Evolutionary conservation across 92 coral and sea anemone genomes (phyloP), one percentile per base, ranked within the genome.

Genomic region (Epizoanthus stellaris): DNA sequence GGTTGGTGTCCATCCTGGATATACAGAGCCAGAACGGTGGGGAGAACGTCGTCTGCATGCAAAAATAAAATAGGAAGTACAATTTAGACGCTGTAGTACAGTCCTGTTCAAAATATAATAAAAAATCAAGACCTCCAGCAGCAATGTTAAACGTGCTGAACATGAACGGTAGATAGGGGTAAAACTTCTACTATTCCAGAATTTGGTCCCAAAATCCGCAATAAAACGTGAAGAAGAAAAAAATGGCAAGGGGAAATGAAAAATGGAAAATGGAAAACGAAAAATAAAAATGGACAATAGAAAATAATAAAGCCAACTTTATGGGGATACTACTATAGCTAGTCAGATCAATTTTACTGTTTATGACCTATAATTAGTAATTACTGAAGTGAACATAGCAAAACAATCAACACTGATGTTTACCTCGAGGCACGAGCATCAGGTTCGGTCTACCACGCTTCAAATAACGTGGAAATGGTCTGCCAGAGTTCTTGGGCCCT

Each of bases 391-490:
- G 30, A 23, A 80, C 12, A 39, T 15, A 36, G 34, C 5, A 47
- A 68, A 82, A 20, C 0, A 16, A n/a, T 6, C 61, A 81, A n/a
- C 25, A 57, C 25, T 7, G 60, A 40, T 3, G 47, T 71, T 80
- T 72, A 91, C 93, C 82, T 91, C 81, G 86, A 47, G 95, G 95
- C 67, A 94, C 92, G 58, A 93, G 87, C 49, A 91, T 65, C 39
- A 95, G 85, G 54, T 93, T 95, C 52, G 98, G 98, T 68, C 70
- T 87, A 49, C 93, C 98, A 57, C 74, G 85, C 60, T 77, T 89
- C 45, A 94, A 76, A 71, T 91, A 89, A 49, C 43, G 73, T 34
- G 92, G 92, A 58, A 77, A 87, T 16, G 34, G 85, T 63, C 92
- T 75, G 73, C 39, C 61, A 49, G 43, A 9, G 56, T 25, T 56